A percentile compares a stretch with the other conserved stretches of the same genome.
Evolutionary conservation across 2,888 invertebrate genomes (phyloP).

Genomic region (Drosophila putrida): DNA sequence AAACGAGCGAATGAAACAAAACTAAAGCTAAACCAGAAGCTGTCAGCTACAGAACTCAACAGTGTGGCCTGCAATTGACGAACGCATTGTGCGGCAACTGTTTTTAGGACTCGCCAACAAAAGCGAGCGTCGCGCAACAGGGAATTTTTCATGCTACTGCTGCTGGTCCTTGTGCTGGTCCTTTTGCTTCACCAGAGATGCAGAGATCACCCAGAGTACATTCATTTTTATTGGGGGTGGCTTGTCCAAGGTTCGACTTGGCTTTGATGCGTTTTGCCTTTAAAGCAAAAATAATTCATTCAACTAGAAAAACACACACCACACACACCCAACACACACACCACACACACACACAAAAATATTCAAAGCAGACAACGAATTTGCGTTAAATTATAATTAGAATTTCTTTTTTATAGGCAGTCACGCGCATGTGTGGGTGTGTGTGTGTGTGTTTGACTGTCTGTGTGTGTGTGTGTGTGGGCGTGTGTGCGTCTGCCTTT

Average conservation of each 20-base stretch:
- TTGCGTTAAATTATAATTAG: conserved; percentile 82
- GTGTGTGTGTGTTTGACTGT: conserved; percentile 34
- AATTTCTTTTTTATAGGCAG: conserved; percentile 83
- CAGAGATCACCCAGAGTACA: conserved; percentile 42
- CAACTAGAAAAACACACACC: conserved; percentile 49
- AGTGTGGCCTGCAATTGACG: conserved; percentile 83
- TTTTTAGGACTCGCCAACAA: conserved; percentile 74
- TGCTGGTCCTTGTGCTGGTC: background rate
- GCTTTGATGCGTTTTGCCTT: conserved; percentile 48
- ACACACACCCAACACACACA: conserved; percentile 12
- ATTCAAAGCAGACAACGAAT: conserved; percentile 59
- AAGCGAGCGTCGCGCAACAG: conserved; percentile 67
- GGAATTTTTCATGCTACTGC: conserved; percentile 38
- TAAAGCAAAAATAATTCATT: conserved; percentile 70
- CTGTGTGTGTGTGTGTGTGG: conserved; percentile 30
- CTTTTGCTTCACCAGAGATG: conserved; percentile 1
- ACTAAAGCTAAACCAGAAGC: conserved; percentile 44
- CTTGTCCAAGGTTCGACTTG: conserved; percentile 54
- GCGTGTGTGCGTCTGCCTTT: conserved; percentile 32
- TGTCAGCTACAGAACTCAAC: conserved; percentile 82
- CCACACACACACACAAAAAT: background rate
- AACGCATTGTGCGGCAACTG: conserved; percentile 82
- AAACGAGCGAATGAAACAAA: conserved; percentile 30
- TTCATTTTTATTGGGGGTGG: conserved; percentile 51
- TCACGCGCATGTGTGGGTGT: conserved; percentile 59